Evolutionary conservation across 1,140 invertebrate genomes (phyloP), one percentile per base, ranked within the genome.

Genomic region (Agrilus planipennis): DNA sequence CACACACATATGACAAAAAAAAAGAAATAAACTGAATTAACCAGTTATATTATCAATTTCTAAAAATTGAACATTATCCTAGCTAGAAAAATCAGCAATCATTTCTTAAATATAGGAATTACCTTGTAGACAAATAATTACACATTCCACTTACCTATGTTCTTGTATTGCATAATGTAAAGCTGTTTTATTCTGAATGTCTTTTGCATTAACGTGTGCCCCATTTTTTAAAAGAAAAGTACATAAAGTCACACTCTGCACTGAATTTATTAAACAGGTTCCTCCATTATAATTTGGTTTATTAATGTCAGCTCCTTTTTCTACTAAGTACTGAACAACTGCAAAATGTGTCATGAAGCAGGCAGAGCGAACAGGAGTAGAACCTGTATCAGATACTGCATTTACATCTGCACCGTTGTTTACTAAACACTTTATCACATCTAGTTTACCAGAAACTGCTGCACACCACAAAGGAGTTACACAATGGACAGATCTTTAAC

Each of bases 381-480:
- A 92, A 32, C 88, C 86, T 18, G 81, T 79, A 65, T 91, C 88
- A 0, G 84, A 88, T n/a, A 79, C 72, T 16, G 83, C 81, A 67
- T 86, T 77, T 7, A 93, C 76, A 54, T 89, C 70, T 28, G 89
- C 89, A 30, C 85, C 85, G 54, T 86, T 73, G 18, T 77, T 65
- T 4, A 89, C 72, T 17, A 95, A 66, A 60, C 77, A 79, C 53
- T 80, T 76, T 14, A 93, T 77, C 39, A 90, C 81, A 29, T 71
- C 67, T 10, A 91, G 54, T 47, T 81, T 79, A 11, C 87, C 87
- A n/a, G 84, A 81, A 4, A 93, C 89, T 4, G 89, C 81, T 10
- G 89, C 87, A 66, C 85, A 90, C 89, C 87, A 93, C n/a, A 94
- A 62, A 10, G 89, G 88, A 1, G 89, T 89, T 0, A 90, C 88